Conservation (phyloP, 2,888 invertebrate species). For the Sialis lutaria region DNA sequence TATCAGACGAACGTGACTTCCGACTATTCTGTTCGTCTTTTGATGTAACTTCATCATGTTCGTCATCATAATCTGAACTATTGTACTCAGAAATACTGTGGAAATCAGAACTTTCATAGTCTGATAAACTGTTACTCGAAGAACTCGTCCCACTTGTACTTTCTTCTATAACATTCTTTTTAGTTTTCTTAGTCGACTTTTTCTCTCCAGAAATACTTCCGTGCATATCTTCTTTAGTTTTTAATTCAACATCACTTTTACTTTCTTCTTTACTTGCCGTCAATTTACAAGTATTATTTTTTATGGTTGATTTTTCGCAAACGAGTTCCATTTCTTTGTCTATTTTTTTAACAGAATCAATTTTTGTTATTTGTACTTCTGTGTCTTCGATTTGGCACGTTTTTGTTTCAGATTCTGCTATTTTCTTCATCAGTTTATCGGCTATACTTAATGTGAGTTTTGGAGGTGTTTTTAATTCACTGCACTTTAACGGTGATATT, state of each 20-base stretch:
- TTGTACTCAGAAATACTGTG: background rate
- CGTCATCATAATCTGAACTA: background rate
- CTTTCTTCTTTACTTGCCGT: background rate
- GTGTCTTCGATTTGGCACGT: background rate
- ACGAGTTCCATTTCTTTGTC: background rate
- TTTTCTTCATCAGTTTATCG: slow-evolving; percentile 20
- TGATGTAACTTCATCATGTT: background rate
- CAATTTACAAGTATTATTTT: background rate
- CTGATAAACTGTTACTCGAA: background rate
- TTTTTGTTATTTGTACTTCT: slow-evolving; percentile 1
- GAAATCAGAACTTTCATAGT: background rate
- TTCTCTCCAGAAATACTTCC: background rate
- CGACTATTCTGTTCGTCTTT: background rate
- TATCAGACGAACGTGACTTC: background rate
- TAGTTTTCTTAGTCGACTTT: background rate
- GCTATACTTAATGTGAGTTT: slow-evolving; percentile 17
- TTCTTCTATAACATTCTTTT: background rate
- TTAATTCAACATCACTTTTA: background rate
- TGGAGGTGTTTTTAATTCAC: too few relatives aligned
- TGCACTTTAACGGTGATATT: slow-evolving; percentile 15
- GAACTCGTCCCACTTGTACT: background rate
- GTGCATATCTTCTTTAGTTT: background rate
- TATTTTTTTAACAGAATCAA: slow-evolving; percentile 7
- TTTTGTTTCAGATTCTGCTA: slow-evolving; percentile 12
- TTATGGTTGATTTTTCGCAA: background rate